These are phyloP conservation scores for Urosaurus nigricauda DNA, from an alignment of 2,797 vertebrate genomes.

Conservation along the genomic window DNA sequence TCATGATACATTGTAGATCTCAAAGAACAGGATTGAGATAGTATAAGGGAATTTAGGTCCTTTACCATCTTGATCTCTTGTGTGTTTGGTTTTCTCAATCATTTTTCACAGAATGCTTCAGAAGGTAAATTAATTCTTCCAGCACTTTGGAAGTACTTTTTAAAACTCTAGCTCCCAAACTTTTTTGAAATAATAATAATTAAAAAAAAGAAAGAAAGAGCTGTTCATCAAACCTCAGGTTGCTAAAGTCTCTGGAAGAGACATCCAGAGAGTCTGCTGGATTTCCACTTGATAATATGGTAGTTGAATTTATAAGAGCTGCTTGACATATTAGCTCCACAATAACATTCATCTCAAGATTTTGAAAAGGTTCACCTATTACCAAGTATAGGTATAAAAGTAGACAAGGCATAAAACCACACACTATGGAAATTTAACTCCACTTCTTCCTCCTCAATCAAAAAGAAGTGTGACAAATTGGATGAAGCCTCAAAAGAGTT, in stretches of 20 bases:
- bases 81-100: not conserved
- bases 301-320: not conserved
- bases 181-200: no score
- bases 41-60: not conserved
- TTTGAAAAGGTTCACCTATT: not conserved
- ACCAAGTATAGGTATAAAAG: not conserved
- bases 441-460: not conserved
- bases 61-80: not conserved
- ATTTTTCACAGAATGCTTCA: not conserved
- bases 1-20: slow-evolving; percentile 2
- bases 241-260: not conserved
- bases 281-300: not conserved
- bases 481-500: not conserved
- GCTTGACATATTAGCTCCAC: not conserved
- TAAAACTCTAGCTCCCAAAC: no score
- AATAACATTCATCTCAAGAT: not conserved
- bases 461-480: not conserved
- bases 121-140: not conserved
- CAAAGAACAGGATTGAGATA: not conserved
- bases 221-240: not conserved
- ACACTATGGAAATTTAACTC: not conserved
- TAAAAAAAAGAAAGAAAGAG: no score
- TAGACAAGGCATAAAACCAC: no score
- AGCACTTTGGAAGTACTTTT: no score
- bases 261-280: no score